Evolutionary conservation across 1,140 invertebrate genomes (phyloP), one percentile per base, ranked within the genome.

Genomic region (Schlechtendalia chinensis): DNA sequence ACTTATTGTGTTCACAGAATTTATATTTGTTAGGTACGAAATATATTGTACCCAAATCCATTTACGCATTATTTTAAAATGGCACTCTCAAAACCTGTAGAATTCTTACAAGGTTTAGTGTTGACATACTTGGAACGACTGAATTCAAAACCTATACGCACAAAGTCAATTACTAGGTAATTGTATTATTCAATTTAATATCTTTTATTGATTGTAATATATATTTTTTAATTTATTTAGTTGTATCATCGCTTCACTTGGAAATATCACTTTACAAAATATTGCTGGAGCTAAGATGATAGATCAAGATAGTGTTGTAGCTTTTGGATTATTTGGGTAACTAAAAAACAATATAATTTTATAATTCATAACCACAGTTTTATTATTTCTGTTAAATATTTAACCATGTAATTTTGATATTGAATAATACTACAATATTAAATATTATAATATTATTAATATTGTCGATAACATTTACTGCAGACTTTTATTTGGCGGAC

Each of bases 251-350:
- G 90, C 91, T 12, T 86, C 88, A 39, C 87, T 89, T 47, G 91
- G 89, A 12, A 92, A 91, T 85, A 86, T 90, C 19, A 88, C 89
- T 50, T 90, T 91, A 6, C 91, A 93, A 84, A 86, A 89, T 71
- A 86, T 92, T 16, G 85, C 88, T 16, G 90, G 91, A 53, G 86
- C 86, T 11, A 88, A 88, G 82, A 82, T 87, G 54, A 85, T 91
- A n/a, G 88, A 90, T 83, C 85, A 89, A 53, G 89, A 92, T 32
- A 91, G 88, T 83, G 84, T 92, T 16, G 83, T 91, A 14, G 90
- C 91, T 11, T 93, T 91, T 86, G 91, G 88, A 75, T 83, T 91
- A 29, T 92, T 91, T 88, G 91, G 91, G 90, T 91, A 87, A 87
- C 84, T 83, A 65, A 19, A 29, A 27, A 16, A 39, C 80, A 4